A percentile compares a stretch with the other conserved stretches of the same genome.
Conservation (phyloP, 2,797 vertebrate species). For the Chromis chromis region DNA sequence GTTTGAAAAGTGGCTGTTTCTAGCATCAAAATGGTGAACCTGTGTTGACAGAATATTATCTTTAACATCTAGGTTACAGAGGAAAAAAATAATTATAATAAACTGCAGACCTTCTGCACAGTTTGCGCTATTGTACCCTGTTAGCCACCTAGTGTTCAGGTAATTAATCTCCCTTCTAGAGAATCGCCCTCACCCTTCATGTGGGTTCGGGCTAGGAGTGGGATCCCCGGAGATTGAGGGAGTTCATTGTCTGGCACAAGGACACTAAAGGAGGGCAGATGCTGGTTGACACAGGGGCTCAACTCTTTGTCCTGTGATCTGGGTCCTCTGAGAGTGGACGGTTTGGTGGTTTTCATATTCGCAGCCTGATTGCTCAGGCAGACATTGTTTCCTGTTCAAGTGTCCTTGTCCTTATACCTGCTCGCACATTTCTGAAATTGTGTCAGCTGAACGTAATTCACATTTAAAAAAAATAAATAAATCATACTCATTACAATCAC, state of each 20-base stretch:
- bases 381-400: background rate
- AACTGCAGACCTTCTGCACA: constrained; percentile 30
- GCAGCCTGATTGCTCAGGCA: constrained; percentile 10
- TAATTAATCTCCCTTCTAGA: constrained; percentile 66
- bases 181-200: constrained; percentile 33
- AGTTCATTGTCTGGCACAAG: constrained; percentile 56
- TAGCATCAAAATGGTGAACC: constrained; percentile 25
- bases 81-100: constrained; percentile 11
- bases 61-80: constrained; percentile 33
- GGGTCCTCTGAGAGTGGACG: constrained; percentile 23
- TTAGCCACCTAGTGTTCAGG: constrained; percentile 58
- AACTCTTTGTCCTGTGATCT: constrained; percentile 15
- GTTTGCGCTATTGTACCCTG: constrained; percentile 42
- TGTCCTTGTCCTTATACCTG: constrained; percentile 11
- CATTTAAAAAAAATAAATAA: background rate
- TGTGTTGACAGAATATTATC: constrained; percentile 41
- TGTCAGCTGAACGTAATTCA: background rate
- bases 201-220: constrained; percentile 29
- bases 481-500: constrained; percentile 37
- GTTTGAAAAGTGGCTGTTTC: constrained; percentile 39
- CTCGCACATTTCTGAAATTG: background rate
- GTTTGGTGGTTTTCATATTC: constrained; percentile 33
- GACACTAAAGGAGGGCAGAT: constrained; percentile 50
- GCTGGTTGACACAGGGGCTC: constrained; percentile 30
- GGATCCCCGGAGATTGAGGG: constrained; percentile 34